A percentile compares a stretch with the other conserved stretches of the same genome.
These are phyloP conservation scores for Mystacornis crossleyi DNA, from an alignment of 2,113 vertebrate species.

Conservation along the genomic window DNA sequence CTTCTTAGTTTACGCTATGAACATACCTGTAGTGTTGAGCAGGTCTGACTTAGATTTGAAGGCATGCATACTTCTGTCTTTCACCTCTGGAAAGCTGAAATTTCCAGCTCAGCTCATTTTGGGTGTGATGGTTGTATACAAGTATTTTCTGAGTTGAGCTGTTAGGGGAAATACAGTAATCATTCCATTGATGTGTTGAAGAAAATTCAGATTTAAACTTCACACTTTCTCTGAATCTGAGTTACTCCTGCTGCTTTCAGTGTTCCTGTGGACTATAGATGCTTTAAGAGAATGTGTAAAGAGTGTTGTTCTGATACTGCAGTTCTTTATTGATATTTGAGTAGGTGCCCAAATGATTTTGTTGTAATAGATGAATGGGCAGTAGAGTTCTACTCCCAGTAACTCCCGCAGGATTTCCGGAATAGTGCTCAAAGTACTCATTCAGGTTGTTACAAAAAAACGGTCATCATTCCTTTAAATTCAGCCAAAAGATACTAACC, in stretches of 20 bases:
- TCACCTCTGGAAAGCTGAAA: not conserved
- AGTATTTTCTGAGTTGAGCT: not conserved
- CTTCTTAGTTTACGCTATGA: constrained; percentile 9
- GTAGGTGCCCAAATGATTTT: constrained; percentile 28
- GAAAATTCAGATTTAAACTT: constrained; percentile 24
- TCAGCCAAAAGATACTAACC: constrained; percentile 37
- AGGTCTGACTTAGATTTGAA: not conserved
- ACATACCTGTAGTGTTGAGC: not conserved
- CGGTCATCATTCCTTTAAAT: constrained; percentile 36
- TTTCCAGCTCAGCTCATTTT: not conserved
- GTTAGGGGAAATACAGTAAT: not conserved
- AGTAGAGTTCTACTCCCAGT: not conserved
- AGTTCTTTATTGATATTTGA: constrained; percentile 23
- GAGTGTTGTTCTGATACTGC: constrained; percentile 32
- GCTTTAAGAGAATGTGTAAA: constrained; percentile 16
- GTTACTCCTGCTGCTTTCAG: constrained; percentile 2
- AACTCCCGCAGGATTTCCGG: constrained; percentile 22
- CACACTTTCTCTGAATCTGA: not conserved
- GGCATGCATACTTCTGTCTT: not conserved
- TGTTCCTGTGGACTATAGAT: not conserved
- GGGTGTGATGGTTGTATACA: not conserved
- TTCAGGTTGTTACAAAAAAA: constrained; percentile 53
- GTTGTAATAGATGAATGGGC: not conserved
- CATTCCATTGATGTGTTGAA: not conserved
- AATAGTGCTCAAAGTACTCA: constrained; percentile 44